Conservation (phyloP, 2,797 vertebrate species). For the Saxicola maurus region DNA sequence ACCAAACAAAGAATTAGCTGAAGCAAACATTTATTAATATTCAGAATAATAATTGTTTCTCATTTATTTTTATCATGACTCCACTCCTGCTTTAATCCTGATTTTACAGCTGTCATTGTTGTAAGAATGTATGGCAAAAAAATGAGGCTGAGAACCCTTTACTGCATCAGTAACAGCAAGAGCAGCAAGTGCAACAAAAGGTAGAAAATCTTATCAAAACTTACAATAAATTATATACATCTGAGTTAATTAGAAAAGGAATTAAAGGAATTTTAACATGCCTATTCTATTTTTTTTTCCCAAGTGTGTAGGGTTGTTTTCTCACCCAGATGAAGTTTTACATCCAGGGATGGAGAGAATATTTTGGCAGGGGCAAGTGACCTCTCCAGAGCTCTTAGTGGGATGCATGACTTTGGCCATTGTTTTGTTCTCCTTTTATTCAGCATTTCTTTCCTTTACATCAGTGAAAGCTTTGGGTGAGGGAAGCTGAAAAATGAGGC, state of each 20-base stretch:
- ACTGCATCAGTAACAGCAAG: background rate
- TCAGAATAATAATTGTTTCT: background rate
- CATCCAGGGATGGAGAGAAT: background rate
- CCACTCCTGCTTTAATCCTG: background rate
- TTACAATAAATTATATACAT: background rate
- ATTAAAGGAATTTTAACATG: background rate
- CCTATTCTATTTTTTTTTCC: fast-evolving
- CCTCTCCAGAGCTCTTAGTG: background rate
- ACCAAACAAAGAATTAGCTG: background rate
- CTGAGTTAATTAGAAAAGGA: background rate
- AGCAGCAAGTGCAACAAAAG: background rate
- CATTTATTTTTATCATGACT: background rate
- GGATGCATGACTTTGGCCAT: background rate
- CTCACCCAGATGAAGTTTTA: background rate
- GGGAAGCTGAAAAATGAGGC: background rate
- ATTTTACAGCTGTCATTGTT: background rate
- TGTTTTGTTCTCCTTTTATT: background rate
- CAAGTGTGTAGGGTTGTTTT: background rate
- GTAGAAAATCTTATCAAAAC: background rate
- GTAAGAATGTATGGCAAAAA: background rate
- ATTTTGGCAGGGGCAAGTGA: background rate
- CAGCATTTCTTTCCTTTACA: background rate
- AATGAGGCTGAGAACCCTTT: background rate
- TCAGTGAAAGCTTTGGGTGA: background rate
- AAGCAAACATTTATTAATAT: background rate